phyloP scores from a whole-genome alignment of 1,140 invertebrate genomes.

The Lepidostoma basale region DNA sequence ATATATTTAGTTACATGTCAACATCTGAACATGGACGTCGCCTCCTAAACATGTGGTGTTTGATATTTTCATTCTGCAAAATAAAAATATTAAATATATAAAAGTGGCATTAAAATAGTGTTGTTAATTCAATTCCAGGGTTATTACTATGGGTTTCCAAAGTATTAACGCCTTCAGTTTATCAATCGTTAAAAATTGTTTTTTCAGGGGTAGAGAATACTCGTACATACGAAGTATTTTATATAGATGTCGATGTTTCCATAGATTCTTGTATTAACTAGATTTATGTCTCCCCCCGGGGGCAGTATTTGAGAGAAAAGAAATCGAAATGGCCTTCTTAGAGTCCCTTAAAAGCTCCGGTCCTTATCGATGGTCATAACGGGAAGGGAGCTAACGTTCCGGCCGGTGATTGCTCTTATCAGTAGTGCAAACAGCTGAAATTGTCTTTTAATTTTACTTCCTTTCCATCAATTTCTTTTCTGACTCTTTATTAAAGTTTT shows the following conservation, averaged over 20 bases:
- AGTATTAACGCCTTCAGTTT: no score
- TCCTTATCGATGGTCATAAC: neutral
- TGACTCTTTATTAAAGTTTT: neutral
- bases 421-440: neutral
- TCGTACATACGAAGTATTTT: neutral
- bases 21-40: no score
- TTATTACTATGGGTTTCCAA: no score
- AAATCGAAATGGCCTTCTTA: constrained; percentile 1
- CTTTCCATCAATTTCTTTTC: neutral
- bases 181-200: no score
- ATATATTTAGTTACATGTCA: no score
- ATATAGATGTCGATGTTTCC: neutral
- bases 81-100: no score
- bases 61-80: no score
- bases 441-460: neutral
- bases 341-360: neutral
- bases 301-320: neutral
- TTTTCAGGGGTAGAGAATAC: no score
- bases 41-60: no score
- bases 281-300: neutral
- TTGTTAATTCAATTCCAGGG: neutral
- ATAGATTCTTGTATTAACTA: neutral
- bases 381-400: neutral
- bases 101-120: neutral
- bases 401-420: neutral